Evolutionary conservation across 2,888 invertebrate species (phyloP), one percentile per base, ranked within the genome.

Genomic region (Xestia xanthographa): DNA sequence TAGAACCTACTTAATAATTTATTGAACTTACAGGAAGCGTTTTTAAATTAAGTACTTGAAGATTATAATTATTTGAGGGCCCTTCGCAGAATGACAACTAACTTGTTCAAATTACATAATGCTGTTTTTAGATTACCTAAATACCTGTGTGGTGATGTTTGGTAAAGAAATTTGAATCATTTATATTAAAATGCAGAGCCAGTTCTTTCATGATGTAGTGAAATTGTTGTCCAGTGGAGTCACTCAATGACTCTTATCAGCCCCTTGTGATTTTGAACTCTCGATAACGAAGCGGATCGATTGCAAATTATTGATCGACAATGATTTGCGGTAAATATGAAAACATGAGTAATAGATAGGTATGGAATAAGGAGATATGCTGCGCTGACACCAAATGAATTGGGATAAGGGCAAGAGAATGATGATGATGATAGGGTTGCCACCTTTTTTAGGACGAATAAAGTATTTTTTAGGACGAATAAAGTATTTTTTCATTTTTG

Each of bases 211-310:
- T 50, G 50, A 50, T 34, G 17, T 34, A 66, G 50, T 29, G 5
- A 58, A 65, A 48, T 26, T 34, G 58, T 77, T 71, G 6, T 65
- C n/a, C 34, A 12, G 14, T 26, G 20, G 20, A 9, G 43, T 74
- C 50, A 66, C 48, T 74, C 29, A 45, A 50, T 58, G 12, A 43
- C 38, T 38, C 17, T 66, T 79, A 79, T 79, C 68, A 66, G 56
- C 22, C 29, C 22, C 41, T 63, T 11, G 34, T 66, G 50, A 75
- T 58, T 67, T 22, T 53, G 45, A 66, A 76, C 65, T 63, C 41
- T n/a, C 20, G 73, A 72, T 67, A 78, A 34, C 29, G 17, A 22
- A 63, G 29, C 17, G 14, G 50, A 50, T 62, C 65, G 68, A 77
- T 77, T 63, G 34, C 29, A 38, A 45, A 63, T 56, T 53, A 77